These are phyloP conservation scores for Aethes cnicana DNA, from an alignment of 2,888 invertebrate genomes.

Conservation along the genomic window DNA sequence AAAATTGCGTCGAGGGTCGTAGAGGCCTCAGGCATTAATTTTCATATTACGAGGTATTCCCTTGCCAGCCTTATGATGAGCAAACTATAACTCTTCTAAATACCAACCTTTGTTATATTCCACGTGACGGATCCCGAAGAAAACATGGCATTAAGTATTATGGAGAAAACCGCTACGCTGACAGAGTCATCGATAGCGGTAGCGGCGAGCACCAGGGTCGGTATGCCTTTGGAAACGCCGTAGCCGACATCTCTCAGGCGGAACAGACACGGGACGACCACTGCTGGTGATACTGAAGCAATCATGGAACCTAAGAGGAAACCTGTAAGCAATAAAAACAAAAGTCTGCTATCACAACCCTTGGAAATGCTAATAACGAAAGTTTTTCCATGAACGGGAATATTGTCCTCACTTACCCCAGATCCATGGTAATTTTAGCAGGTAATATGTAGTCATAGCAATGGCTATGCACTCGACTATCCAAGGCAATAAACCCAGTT, in stretches of 20 bases:
- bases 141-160: slow-evolving; percentile 90
- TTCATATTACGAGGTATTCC: too few species aligned
- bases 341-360: background rate
- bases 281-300: slow-evolving; percentile 94
- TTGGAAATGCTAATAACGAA: too few species aligned
- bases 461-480: slow-evolving; percentile 86
- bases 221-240: slow-evolving; percentile 93
- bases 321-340: slow-evolving; percentile 46
- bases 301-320: slow-evolving; percentile 89
- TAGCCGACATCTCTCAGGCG: slow-evolving; percentile 87
- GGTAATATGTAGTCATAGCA: slow-evolving; percentile 82
- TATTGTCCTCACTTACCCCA: slow-evolving; percentile 85
- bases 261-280: slow-evolving; percentile 93
- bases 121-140: slow-evolving; percentile 84
- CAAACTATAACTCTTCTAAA: too few species aligned
- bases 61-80: too few species aligned
- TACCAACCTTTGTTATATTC: slow-evolving; percentile 83
- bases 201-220: slow-evolving; percentile 93
- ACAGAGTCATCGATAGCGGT: slow-evolving; percentile 94
- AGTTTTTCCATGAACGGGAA: too few species aligned
- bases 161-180: slow-evolving; percentile 93
- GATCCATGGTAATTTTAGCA: slow-evolving; percentile 89
- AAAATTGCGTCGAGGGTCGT: too few species aligned
- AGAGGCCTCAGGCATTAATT: too few species aligned
- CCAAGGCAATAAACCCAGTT: slow-evolving; percentile 91